phyloP scores from a whole-genome alignment of 2,113 vertebrate genomes.

The Megaceryle torquata region DNA sequence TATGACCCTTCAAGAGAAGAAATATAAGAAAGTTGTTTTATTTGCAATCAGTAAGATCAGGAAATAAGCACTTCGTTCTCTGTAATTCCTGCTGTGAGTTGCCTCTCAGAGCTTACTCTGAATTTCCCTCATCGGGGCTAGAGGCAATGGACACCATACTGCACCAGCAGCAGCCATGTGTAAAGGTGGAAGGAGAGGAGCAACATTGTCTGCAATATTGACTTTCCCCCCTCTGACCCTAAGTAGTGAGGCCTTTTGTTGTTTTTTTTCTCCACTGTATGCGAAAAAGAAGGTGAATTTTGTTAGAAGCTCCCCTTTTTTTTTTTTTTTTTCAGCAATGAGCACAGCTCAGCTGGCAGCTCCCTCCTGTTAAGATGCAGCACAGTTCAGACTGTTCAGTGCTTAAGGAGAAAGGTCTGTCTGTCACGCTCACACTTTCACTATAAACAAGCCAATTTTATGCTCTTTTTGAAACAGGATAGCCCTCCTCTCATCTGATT shows the following conservation, averaged over 20 bases:
- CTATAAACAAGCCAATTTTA: not conserved
- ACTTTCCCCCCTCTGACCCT: not conserved
- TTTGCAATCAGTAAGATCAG: not conserved
- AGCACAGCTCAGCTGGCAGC: accelerated
- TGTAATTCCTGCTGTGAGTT: not conserved
- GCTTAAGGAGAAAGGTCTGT: not conserved
- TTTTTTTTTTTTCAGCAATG: not conserved
- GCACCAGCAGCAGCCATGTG: not conserved
- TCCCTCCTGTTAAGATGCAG: not conserved
- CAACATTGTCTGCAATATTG: not conserved
- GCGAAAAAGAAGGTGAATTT: not conserved
- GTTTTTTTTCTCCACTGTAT: not conserved
- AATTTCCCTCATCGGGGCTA: not conserved
- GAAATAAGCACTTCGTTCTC: not conserved
- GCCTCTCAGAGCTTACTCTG: not conserved
- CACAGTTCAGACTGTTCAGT: not conserved
- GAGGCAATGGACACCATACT: not conserved
- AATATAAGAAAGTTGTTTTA: not conserved
- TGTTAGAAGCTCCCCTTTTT: not conserved
- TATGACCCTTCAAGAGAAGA: not conserved
- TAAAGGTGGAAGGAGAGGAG: not conserved
- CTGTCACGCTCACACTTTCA: not conserved
- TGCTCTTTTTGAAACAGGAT: not conserved
- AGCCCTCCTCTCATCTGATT: not conserved
- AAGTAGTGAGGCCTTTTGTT: not conserved